These are phyloP conservation scores for Zaprionus bogoriensis DNA, from an alignment of 2,888 invertebrate genomes.

Conservation along the genomic window DNA sequence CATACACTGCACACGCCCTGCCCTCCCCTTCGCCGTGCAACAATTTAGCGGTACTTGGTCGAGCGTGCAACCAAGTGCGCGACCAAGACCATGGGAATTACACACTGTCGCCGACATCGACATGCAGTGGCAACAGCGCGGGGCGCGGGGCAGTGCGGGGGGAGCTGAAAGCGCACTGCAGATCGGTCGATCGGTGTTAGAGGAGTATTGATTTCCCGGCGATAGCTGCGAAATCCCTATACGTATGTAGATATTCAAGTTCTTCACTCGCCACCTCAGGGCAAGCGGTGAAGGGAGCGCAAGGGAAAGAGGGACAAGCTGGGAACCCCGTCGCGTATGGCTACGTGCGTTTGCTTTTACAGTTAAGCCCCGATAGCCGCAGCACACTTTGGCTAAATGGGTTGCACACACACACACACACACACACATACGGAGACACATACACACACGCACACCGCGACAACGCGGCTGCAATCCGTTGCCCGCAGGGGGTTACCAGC, in stretches of 20 bases:
- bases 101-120: conserved; percentile 28
- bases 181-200: too few species aligned
- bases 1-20: conserved; percentile 25
- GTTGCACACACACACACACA: conserved; percentile 44
- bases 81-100: conserved; percentile 66
- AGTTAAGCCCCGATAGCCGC: conserved; percentile 55
- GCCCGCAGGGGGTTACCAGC: conserved; percentile 45
- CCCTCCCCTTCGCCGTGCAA: conserved; percentile 28
- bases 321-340: conserved; percentile 14
- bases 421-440: background rate
- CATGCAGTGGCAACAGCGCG: conserved; percentile 41
- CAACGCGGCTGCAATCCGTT: conserved; percentile 21
- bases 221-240: too few species aligned
- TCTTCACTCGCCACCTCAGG: too few species aligned
- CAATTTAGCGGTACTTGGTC: conserved; percentile 73
- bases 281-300: too few species aligned
- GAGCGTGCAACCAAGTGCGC: conserved; percentile 41
- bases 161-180: too few species aligned
- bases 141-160: too few species aligned
- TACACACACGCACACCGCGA: conserved; percentile 10
- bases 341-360: conserved; percentile 73
- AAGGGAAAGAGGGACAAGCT: too few species aligned
- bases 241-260: too few species aligned
- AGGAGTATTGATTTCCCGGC: too few species aligned
- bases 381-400: conserved; percentile 66